Base-by-base conservation (phyloP, 2,888 invertebrate genomes). In the Drosophila tripunctata region DNA sequence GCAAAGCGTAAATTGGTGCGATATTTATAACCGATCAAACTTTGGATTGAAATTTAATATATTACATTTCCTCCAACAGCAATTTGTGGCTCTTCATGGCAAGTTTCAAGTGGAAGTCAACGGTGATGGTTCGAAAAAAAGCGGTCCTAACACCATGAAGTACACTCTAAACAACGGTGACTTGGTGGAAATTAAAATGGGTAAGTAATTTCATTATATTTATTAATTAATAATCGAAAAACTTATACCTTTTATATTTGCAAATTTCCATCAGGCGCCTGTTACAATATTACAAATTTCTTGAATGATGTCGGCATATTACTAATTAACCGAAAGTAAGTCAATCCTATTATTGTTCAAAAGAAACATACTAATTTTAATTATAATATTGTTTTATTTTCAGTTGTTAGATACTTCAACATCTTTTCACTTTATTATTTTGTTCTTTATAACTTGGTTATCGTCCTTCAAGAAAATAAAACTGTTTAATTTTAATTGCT, bases 11-110 rank as follows among this genome's bases (percentile, higher is more conserved):
- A 68, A 35, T 50, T 89, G 64, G 88, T 88, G 50, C 43, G 67
- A 60, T 5, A 1, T 21, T 35, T 1, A 3, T 3, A 15, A 5
- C 5, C 0, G n/a, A n/a, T n/a, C 21, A 1, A 27, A 5, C 12
- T 4, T 48, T 17, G n/a, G 22, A 44, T 17, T 5, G 1, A 17
- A 8, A 36, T 24, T 7, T 10, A 14, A n/a, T 8, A 7, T n/a
- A 30, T 10, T 54, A 15, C 2, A 24, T 21, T 47, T 3, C 1
- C 8, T 5, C 5, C 35, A 14, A 4, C 52, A 88, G 88, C 75
- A 78, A 51, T 87, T 89, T 47, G 33, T 89, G 35, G 75, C 78
- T 5, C 55, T 88, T 3, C 40, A 66, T 17, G 89, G 89, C 0
- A 31, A 69, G 5, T 85, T 89, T 50, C 36, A 56, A 0, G 35